Base-by-base conservation (phyloP, 2,113 vertebrate species). In the Ochotona curzoniae region DNA sequence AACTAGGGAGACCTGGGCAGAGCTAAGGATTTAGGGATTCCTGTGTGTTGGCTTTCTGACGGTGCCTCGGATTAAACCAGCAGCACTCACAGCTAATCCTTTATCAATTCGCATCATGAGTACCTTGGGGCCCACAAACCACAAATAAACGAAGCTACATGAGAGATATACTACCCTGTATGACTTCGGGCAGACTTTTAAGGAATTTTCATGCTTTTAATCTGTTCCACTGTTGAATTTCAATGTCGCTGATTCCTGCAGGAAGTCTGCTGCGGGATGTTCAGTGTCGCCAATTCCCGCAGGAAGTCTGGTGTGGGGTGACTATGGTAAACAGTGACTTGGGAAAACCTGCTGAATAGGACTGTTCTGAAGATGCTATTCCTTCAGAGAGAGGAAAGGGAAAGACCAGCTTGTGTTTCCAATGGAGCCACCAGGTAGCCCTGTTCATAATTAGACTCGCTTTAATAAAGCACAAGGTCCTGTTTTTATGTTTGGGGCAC, bases 81-180 rank as follows among this genome's bases (percentile, higher is more conserved):
- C 98, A 97, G 97, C 96, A 96, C 95, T 97, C 96, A 89, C 84
- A 94, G 96, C 97, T 98, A 97, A 97, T 98, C 97, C 97, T 97
- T 97, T 98, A 97, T 98, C 98, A 98, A 97, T 98, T 96, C 98
- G 98, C 97, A 96, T 97, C 98, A 95, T 94, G 97, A 96, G 96
- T 98, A 98, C 98, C 98, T 97, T 96, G 97, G 97, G 98, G 98
- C 98, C 97, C 96, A 98, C 96, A 96, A 96, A 98, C 98, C 97
- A 97, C 97, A 98, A 97, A 57, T 98, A 97, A 98, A 96, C 96
- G 94, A 93, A 96, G 96, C 97, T 98, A 94, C 95, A 95, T 83
- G 51, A 90, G 94, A 96, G 94, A 84, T 90, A 92, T 90, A 90
- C 96, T 93, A 96, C 97, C 57, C 82, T 97, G 95, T 97, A 97